A percentile compares a stretch with the other conserved stretches of the same genome.
phyloP scores from a whole-genome alignment of 2,888 invertebrate genomes.

The Ganaspis brasiliensis region DNA sequence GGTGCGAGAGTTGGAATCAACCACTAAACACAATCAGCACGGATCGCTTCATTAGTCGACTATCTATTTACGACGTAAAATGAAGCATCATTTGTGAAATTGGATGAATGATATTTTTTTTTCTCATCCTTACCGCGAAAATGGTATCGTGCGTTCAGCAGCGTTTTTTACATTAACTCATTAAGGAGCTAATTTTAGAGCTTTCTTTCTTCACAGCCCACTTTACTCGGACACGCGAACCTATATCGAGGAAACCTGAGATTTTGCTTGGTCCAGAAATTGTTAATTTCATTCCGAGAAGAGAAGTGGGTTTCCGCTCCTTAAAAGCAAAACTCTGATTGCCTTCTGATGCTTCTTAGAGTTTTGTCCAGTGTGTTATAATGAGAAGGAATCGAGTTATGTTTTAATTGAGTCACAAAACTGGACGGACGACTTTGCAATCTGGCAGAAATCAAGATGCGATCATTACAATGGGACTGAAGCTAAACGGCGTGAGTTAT shows the following conservation, averaged over 20 bases:
- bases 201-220: constrained; percentile 15
- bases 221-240: constrained; percentile 14
- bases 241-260: constrained; percentile 3
- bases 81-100: constrained; percentile 64
- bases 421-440: constrained; percentile 5
- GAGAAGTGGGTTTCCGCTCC: neutral
- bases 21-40: constrained; percentile 58
- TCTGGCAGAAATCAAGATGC: constrained; percentile 24
- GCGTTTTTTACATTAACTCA: constrained; percentile 22
- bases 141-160: constrained; percentile 16
- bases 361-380: neutral
- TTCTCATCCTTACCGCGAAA: constrained; percentile 15
- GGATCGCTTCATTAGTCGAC: constrained; percentile 63
- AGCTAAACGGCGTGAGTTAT: constrained; percentile 62
- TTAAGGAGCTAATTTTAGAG: constrained; percentile 21
- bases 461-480: constrained; percentile 45
- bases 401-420: constrained; percentile 35
- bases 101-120: constrained; percentile 41
- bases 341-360: neutral
- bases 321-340: neutral
- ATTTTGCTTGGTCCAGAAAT: constrained; percentile 1
- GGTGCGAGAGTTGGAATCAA: constrained; percentile 37
- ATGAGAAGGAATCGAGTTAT: neutral
- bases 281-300: constrained; percentile 5
- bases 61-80: constrained; percentile 55